Percentiles rank a stretch among this genome's conserved stretches.
Conservation (phyloP, 2,113 vertebrate genomes). For the Bubo scandiacus region DNA sequence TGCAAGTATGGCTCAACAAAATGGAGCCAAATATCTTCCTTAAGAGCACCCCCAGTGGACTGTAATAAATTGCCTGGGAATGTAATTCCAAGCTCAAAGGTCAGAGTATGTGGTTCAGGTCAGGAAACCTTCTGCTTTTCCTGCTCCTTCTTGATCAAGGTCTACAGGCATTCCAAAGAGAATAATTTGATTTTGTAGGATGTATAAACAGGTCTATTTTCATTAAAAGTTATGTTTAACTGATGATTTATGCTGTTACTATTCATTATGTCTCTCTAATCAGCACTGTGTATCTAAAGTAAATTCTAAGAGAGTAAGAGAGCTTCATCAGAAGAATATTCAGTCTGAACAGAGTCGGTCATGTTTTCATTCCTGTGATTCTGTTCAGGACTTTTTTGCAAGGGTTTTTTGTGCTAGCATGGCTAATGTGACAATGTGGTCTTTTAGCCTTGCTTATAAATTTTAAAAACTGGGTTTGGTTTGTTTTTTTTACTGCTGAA, state of each 20-base stretch:
- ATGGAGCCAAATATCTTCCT: constrained; percentile 11
- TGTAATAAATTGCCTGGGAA: constrained; percentile 15
- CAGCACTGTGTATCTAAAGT: background rate
- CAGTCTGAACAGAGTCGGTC: background rate
- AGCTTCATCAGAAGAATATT: background rate
- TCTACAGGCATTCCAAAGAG: constrained; percentile 7
- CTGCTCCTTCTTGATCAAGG: background rate
- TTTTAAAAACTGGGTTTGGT: background rate
- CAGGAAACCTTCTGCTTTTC: constrained; percentile 22
- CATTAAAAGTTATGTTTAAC: background rate
- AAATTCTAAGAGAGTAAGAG: background rate
- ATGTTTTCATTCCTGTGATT: background rate
- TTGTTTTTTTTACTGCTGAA: too few species aligned
- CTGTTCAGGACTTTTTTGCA: background rate
- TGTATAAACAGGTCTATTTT: background rate
- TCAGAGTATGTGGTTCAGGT: constrained; percentile 33
- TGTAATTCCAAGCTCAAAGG: constrained; percentile 23
- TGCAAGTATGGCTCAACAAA: constrained; percentile 6
- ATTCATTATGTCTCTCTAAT: background rate
- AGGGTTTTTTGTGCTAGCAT: background rate
- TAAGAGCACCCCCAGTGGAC: background rate
- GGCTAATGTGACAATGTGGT: background rate
- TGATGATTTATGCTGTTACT: background rate
- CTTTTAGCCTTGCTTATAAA: constrained; percentile 9
- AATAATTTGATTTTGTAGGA: background rate